A percentile compares a stretch with the other conserved stretches of the same genome.
Conservation (phyloP, 2,797 vertebrate genomes). For the Synaphobranchus kaupii region DNA sequence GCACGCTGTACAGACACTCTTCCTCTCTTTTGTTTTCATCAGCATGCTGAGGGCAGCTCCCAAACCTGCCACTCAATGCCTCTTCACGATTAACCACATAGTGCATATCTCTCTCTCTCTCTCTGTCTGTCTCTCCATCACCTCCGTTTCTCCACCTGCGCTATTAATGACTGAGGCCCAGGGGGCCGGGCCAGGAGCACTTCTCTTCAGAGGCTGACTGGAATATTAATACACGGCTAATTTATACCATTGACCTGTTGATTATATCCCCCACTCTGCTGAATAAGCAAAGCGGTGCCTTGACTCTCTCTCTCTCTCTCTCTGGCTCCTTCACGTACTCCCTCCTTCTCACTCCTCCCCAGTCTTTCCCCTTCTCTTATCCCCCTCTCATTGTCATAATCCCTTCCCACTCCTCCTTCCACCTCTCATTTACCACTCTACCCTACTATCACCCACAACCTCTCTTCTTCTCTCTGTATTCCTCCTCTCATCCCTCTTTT, state of each 20-base stretch:
- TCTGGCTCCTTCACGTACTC: background rate
- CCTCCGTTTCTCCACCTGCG: conserved; percentile 3
- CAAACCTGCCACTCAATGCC: background rate
- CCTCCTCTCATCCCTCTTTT: background rate
- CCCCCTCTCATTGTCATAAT: background rate
- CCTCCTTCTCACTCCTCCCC: background rate
- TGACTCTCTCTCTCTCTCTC: background rate
- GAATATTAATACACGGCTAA: conserved; percentile 23
- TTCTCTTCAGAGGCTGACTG: background rate
- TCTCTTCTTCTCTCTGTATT: background rate
- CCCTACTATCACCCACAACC: background rate
- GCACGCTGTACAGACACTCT: background rate
- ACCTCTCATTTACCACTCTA: no score
- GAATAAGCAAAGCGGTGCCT: background rate
- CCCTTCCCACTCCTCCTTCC: background rate
- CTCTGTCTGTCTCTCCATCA: background rate
- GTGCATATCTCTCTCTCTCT: background rate
- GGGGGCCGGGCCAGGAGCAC: background rate
- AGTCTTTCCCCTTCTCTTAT: no score
- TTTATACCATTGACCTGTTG: conserved; percentile 4
- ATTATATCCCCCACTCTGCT: background rate
- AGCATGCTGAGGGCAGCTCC: background rate
- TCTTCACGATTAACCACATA: background rate
- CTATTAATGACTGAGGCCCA: background rate
- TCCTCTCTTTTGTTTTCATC: background rate